These are phyloP conservation scores for Podabrus alpinus DNA, from an alignment of 2,888 invertebrate species.

Conservation along the genomic window DNA sequence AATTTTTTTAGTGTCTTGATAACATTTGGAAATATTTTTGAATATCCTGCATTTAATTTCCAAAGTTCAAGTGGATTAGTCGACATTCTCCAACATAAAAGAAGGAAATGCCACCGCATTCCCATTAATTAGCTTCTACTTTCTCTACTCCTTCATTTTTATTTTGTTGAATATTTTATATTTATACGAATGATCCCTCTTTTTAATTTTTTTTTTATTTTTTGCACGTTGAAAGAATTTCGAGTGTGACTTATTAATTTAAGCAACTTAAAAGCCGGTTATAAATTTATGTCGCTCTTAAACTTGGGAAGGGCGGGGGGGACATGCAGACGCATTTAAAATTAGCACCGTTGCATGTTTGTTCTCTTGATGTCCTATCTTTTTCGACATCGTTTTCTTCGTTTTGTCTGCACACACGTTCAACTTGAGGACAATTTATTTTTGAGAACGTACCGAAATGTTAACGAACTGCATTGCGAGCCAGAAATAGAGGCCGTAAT, in stretches of 20 bases:
- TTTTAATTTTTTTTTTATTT: neutral
- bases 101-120: neutral
- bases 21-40: neutral
- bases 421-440: conserved; percentile 41
- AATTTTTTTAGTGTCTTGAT: neutral
- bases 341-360: conserved; percentile 10
- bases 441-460: conserved; percentile 34
- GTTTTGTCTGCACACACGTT: conserved; percentile 7
- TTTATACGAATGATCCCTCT: neutral
- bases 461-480: conserved; percentile 37
- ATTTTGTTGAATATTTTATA: neutral
- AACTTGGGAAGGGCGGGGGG: neutral
- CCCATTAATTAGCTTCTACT: neutral
- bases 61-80: neutral
- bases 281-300: conserved; percentile 6
- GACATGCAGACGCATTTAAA: conserved; percentile 8
- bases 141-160: neutral
- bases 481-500: conserved; percentile 25
- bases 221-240: neutral
- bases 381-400: conserved; percentile 3
- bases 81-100: neutral
- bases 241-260: neutral
- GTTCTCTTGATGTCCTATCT: conserved; percentile 3
- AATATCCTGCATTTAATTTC: neutral
- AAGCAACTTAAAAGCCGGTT: neutral